Evolutionary conservation across 2,113 vertebrate species (phyloP).

Genomic region (Azemiops feae): DNA sequence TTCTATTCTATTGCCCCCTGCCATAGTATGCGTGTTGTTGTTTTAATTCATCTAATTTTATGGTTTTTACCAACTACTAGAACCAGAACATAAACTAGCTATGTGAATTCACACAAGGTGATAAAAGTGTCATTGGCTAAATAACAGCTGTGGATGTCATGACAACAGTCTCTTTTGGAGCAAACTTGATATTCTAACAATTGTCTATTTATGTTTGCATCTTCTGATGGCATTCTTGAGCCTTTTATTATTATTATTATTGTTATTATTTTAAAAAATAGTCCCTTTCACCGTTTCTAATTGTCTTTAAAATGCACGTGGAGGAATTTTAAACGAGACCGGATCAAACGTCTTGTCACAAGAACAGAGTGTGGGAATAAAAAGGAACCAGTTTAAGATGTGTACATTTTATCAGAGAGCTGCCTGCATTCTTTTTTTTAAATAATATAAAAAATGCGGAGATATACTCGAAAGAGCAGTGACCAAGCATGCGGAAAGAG

Average conservation of each 20-base stretch:
- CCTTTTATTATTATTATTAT: too few relatives aligned
- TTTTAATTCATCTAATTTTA: too few relatives aligned
- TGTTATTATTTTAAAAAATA: too few relatives aligned
- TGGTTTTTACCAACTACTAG: too few relatives aligned
- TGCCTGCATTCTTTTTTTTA: not conserved
- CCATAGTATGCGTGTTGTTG: too few relatives aligned
- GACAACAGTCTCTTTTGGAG: not conserved
- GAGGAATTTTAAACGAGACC: not conserved
- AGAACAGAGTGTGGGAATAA: not conserved
- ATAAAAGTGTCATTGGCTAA: not conserved
- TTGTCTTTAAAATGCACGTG: not conserved
- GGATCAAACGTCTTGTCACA: not conserved
- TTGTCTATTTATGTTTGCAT: too few relatives aligned
- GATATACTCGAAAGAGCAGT: not conserved
- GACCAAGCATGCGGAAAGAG: not conserved
- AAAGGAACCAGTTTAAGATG: not conserved
- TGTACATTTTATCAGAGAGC: not conserved
- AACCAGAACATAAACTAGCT: too few relatives aligned
- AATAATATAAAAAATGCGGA: not conserved
- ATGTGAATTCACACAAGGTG: too few relatives aligned
- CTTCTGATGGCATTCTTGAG: not conserved
- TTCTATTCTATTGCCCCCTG: too few relatives aligned
- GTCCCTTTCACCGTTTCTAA: too few relatives aligned
- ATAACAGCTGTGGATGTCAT: not conserved
- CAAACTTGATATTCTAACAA: not conserved